phyloP scores from a whole-genome alignment of 2,113 vertebrate genomes.

The Aegithalos caudatus region DNA sequence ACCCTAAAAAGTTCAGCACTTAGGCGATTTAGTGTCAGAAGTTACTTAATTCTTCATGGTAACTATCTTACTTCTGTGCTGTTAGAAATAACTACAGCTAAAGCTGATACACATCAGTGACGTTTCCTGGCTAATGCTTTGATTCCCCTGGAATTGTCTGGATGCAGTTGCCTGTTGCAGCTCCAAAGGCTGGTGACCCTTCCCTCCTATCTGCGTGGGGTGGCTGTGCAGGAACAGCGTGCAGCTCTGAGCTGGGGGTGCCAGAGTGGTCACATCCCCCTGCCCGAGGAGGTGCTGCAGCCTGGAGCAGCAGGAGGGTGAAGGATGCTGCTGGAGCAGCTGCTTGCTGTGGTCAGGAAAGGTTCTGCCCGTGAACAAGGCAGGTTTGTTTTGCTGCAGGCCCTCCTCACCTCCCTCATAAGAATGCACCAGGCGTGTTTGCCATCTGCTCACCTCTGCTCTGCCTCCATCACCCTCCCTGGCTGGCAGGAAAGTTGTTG shows the following conservation, averaged over 20 bases:
- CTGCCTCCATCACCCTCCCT: background rate
- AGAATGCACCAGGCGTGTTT: background rate
- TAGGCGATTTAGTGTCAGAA: too few relatives aligned
- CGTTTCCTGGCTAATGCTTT: background rate
- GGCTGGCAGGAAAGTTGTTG: background rate
- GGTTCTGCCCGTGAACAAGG: fast-evolving
- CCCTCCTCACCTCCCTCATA: background rate
- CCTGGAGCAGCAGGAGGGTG: background rate
- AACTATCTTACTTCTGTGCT: background rate
- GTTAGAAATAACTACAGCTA: background rate
- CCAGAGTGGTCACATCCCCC: fast-evolving
- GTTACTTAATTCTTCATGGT: background rate
- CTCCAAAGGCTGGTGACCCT: background rate
- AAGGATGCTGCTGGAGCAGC: background rate
- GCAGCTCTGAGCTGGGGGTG: background rate
- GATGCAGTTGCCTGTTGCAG: background rate
- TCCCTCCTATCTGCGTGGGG: fast-evolving
- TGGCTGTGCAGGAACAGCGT: background rate
- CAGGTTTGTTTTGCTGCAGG: background rate
- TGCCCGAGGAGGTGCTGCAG: too few relatives aligned
- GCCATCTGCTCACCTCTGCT: background rate
- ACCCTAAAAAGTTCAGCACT: background rate
- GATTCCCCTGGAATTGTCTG: background rate
- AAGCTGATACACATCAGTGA: background rate
- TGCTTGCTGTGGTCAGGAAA: background rate